Percentiles rank a stretch among this genome's conserved stretches.
These are phyloP conservation scores for Vicugna pacos DNA, from an alignment of 2,113 vertebrate species.

Conservation along the genomic window DNA sequence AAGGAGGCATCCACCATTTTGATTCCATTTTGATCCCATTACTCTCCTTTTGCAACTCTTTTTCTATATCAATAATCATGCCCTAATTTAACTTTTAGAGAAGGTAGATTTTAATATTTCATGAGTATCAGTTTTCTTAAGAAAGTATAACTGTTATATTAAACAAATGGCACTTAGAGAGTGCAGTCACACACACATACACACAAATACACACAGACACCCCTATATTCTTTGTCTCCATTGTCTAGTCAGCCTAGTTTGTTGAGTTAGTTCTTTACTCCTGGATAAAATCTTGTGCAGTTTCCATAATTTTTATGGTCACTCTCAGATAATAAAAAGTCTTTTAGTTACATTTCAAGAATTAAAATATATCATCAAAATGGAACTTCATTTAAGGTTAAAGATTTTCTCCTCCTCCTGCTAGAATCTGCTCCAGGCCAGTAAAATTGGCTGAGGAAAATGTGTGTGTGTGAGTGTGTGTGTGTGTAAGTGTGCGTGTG, in stretches of 20 bases:
- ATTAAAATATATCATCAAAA: conserved; percentile 46
- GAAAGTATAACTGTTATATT: not conserved
- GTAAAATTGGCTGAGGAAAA: not conserved
- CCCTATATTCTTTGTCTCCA: not conserved
- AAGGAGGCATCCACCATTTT: not conserved
- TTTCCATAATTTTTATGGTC: conserved; percentile 4
- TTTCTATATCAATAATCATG: not conserved
- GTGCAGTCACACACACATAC: not conserved
- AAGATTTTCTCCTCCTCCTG: not conserved
- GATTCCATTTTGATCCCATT: not conserved
- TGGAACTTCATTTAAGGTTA: conserved; percentile 26
- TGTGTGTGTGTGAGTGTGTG: too few relatives aligned
- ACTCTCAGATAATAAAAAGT: not conserved
- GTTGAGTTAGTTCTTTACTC: not conserved
- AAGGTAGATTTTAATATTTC: conserved; percentile 44
- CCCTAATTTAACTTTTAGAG: conserved; percentile 15
- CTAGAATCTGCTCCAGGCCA: not conserved
- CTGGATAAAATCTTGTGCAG: not conserved
- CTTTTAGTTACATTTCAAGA: not conserved
- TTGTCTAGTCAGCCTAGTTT: not conserved
- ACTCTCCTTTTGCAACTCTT: not conserved
- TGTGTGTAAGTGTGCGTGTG: too few relatives aligned
- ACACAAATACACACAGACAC: not conserved
- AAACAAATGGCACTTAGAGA: not conserved
- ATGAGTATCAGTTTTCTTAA: conserved; percentile 21